A percentile compares a stretch with the other conserved stretches of the same genome.
phyloP scores from a whole-genome alignment of 1,140 invertebrate genomes.

The Procambarus virginalis region DNA sequence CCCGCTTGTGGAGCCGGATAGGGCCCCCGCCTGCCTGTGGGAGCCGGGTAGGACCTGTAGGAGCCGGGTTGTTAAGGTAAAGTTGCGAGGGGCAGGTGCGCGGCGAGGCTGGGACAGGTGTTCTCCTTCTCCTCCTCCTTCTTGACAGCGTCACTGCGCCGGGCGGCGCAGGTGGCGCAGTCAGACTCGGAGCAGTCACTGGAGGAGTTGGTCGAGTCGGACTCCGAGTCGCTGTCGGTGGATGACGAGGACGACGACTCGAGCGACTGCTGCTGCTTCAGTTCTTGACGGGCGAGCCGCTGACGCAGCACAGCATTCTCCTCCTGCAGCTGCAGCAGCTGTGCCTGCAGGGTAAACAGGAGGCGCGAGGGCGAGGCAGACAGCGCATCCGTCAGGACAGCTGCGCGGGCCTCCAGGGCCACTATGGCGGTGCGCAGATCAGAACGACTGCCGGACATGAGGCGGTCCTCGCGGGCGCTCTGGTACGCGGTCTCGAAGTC shows the following conservation, averaged over 20 bases:
- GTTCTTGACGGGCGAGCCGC: constrained; percentile 21
- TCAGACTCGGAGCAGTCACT: constrained; percentile 63
- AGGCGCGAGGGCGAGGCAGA: constrained; percentile 62
- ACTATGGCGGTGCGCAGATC: constrained; percentile 69
- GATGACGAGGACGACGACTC: constrained; percentile 61
- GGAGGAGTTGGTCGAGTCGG: constrained; percentile 58
- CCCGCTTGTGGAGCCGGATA: too few species aligned
- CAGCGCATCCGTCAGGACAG: constrained; percentile 60
- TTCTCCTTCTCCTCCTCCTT: constrained; percentile 61
- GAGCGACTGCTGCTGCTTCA: constrained; percentile 11
- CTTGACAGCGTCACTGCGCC: constrained; percentile 23
- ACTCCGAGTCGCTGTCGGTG: constrained; percentile 67
- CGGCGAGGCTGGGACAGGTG: constrained; percentile 26
- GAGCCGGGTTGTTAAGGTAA: neutral
- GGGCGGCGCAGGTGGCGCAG: constrained; percentile 61
- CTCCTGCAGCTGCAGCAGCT: constrained; percentile 70
- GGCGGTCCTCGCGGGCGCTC: constrained; percentile 71
- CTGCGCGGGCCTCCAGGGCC: constrained; percentile 60
- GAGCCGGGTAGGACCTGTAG: neutral
- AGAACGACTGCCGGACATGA: constrained; percentile 70
- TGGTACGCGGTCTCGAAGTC: constrained; percentile 73
- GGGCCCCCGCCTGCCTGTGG: neutral
- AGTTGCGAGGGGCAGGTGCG: neutral
- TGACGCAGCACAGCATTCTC: constrained; percentile 66
- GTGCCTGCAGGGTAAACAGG: constrained; percentile 64